A percentile compares a stretch with the other conserved stretches of the same genome.
phyloP scores from a whole-genome alignment of 2,888 invertebrate species.

The Molorchus minor region DNA sequence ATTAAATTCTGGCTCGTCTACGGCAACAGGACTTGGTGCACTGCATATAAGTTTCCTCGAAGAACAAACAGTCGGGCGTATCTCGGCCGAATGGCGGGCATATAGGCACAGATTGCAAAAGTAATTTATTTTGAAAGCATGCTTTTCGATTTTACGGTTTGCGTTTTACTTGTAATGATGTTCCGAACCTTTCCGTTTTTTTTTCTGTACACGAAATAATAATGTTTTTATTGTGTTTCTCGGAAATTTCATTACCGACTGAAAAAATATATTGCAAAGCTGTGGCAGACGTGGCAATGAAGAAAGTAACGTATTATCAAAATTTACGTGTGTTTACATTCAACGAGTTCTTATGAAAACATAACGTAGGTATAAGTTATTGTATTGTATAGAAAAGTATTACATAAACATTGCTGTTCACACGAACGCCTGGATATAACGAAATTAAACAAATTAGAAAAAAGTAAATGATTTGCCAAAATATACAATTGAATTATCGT shows the following conservation, averaged over 20 bases:
- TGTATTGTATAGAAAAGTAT: too few relatives aligned
- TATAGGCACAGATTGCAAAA: conserved; percentile 12
- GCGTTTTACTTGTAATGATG: background rate
- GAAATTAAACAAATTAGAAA: too few relatives aligned
- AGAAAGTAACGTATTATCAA: background rate
- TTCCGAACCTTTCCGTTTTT: conserved; percentile 4
- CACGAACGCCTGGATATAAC: too few relatives aligned
- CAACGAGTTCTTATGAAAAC: too few relatives aligned
- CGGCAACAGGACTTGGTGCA: conserved; percentile 6
- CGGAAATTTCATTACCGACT: background rate
- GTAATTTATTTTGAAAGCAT: conserved; percentile 25
- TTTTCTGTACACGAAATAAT: background rate
- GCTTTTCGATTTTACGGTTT: conserved; percentile 9
- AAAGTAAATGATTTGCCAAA: too few relatives aligned
- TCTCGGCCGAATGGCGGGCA: background rate
- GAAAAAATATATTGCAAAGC: background rate
- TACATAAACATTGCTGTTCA: too few relatives aligned
- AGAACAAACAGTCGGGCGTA: conserved; percentile 21
- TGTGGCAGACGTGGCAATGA: background rate
- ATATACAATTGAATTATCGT: too few relatives aligned
- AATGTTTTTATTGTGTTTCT: conserved; percentile 2
- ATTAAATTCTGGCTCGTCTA: conserved; percentile 33
- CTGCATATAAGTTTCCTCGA: conserved; percentile 3
- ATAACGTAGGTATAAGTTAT: too few relatives aligned
- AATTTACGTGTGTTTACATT: background rate